phyloP scores from a whole-genome alignment of 2,888 invertebrate genomes.

The Heliconius sara region DNA sequence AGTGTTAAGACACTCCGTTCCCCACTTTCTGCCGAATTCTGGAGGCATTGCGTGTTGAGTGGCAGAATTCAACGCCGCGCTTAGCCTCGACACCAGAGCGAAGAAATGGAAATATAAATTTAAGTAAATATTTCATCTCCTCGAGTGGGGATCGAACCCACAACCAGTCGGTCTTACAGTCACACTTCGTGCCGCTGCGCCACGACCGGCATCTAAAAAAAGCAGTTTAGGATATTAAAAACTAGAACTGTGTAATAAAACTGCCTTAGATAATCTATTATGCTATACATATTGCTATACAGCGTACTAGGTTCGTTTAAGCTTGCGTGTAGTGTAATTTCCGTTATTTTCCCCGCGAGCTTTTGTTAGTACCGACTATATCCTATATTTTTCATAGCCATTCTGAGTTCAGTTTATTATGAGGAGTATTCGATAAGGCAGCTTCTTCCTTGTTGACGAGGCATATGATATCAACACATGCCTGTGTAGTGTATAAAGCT shows the following conservation, averaged over 20 bases:
- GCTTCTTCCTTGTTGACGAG: background rate
- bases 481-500: background rate
- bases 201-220: too few relatives aligned
- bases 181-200: too few relatives aligned
- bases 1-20: too few relatives aligned
- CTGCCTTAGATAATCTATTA: background rate
- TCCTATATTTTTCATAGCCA: background rate
- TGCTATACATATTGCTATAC: background rate
- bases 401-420: slow-evolving; percentile 5
- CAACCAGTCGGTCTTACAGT: too few relatives aligned
- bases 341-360: background rate
- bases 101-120: too few relatives aligned
- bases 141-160: too few relatives aligned
- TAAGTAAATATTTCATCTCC: too few relatives aligned
- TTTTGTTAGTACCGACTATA: background rate
- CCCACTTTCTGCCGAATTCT: too few relatives aligned
- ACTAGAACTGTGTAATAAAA: background rate
- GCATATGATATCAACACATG: background rate
- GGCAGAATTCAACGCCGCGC: too few relatives aligned
- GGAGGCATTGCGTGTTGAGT: too few relatives aligned
- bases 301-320: background rate
- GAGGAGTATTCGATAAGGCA: background rate
- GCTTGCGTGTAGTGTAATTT: background rate
- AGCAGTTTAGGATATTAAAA: too few relatives aligned
- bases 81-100: too few relatives aligned